phyloP scores from a whole-genome alignment of 2,113 vertebrate genomes.

The Cynoglossus semilaevis region DNA sequence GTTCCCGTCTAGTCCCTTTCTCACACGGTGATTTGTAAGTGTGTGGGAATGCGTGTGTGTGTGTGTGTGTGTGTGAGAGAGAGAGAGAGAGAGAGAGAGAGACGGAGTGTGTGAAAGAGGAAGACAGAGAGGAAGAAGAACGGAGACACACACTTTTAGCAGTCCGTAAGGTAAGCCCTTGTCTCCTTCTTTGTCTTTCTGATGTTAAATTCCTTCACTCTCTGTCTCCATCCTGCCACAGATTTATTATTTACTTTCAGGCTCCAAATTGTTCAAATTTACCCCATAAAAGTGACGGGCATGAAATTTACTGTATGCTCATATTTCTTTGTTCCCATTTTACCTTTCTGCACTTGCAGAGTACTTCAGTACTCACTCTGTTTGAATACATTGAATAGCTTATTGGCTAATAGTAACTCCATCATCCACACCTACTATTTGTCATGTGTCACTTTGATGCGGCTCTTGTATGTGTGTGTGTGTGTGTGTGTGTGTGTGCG shows the following conservation, averaged over 20 bases:
- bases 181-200: slow-evolving; percentile 44
- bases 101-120: slow-evolving; percentile 24
- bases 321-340: slow-evolving; percentile 45
- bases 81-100: slow-evolving; percentile 14
- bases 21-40: slow-evolving; percentile 34
- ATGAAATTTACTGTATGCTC: background rate
- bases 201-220: slow-evolving; percentile 14
- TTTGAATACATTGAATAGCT: slow-evolving; percentile 47
- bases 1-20: slow-evolving; percentile 55
- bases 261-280: background rate
- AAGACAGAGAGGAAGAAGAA: slow-evolving; percentile 17
- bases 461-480: slow-evolving; percentile 6
- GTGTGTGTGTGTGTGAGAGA: slow-evolving; percentile 16
- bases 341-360: slow-evolving; percentile 41
- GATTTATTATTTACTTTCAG: background rate
- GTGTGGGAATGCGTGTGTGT: slow-evolving; percentile 33
- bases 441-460: slow-evolving; percentile 46
- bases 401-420: slow-evolving; percentile 45
- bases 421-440: slow-evolving; percentile 52
- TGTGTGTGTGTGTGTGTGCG: slow-evolving; percentile 18
- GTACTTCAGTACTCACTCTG: slow-evolving; percentile 24
- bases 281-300: background rate
- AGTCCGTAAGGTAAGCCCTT: slow-evolving; percentile 65
- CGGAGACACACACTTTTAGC: slow-evolving; percentile 48
- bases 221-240: background rate